Evolutionary conservation across 2,797 vertebrate species (phyloP), one percentile per base, ranked within the genome.

Genomic region (Sebastes steindachneri): DNA sequence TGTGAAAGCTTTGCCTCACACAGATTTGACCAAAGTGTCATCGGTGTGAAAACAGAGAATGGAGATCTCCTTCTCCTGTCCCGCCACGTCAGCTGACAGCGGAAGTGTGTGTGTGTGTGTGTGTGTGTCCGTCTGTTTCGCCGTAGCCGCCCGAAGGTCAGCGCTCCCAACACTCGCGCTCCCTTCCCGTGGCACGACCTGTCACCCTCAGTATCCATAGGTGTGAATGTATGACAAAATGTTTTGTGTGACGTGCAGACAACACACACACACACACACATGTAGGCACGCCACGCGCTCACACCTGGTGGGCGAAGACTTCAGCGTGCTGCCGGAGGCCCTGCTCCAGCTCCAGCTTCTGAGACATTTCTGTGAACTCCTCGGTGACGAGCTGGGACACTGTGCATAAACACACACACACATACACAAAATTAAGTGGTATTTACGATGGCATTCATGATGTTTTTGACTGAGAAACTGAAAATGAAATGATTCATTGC

Each of bases 291-390:
- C 68, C 21, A 71, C 35, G 21, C 6, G 51, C 60, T 84, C 80
- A 58, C 93, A 97, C 97, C 96, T 97, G 94, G 28, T 93, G 95
- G 62, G 96, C 96, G 23, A 96, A 96, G 87, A 85, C 83, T 90
- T 97, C 96, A 0, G 95, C 96, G 0, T 96, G 93, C 67, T 96
- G 93, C 54, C 97, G 87, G 70, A 97, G 95, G 67, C 91, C 95
- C 82, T 96, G 95, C 87, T 97, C 96, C 88, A 96, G 70, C 83
- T 96, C 93, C 84, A 97, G 93, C 78, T 94, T 93, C 92, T 96
- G 92, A 89, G 95, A 83, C 15, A 96, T 93, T 66, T 96, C 92
- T 21, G 88, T 75, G 84, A 96, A 97, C 82, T 97, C 96, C 73
- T 96, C 95, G 0, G 93, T 92, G 89, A 96, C 91, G 26, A 96